These are phyloP conservation scores for Eurosta solidaginis DNA, from an alignment of 1,140 invertebrate species.

Conservation along the genomic window DNA sequence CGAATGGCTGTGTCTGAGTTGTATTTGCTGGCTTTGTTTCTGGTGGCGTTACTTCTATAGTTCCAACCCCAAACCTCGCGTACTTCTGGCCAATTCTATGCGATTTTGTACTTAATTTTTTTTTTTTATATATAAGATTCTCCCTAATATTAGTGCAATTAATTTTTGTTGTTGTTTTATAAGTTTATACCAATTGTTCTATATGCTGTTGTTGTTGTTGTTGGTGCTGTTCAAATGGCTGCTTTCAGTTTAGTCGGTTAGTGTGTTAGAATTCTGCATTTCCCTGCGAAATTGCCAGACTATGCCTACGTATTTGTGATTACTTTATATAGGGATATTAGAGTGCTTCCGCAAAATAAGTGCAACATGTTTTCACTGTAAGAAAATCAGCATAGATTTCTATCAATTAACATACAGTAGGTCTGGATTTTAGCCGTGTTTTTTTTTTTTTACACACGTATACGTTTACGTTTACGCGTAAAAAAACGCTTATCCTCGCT, in stretches of 20 bases:
- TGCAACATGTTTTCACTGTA: no score
- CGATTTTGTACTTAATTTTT: background rate
- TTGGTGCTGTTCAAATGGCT: background rate
- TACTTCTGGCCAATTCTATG: background rate
- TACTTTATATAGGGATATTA: no score
- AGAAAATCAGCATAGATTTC: no score
- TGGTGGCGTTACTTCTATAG: background rate
- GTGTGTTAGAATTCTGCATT: constrained; percentile 32
- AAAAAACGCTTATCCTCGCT: no score
- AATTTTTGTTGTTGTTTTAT: constrained; percentile 28
- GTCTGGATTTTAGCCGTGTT: no score
- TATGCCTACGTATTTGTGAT: background rate
- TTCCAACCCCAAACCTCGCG: background rate
- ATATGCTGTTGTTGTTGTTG: constrained; percentile 36
- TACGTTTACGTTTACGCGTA: no score
- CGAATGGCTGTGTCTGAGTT: constrained; percentile 11
- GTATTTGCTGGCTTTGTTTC: background rate
- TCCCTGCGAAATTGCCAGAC: background rate
- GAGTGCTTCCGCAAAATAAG: no score
- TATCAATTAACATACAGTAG: no score
- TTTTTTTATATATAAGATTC: background rate
- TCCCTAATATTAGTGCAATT: constrained; percentile 30
- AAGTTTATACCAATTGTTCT: constrained; percentile 25
- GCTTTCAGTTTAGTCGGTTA: constrained; percentile 23
- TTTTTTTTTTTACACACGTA: no score